Evolutionary conservation across 1,140 invertebrate genomes (phyloP), one percentile per base, ranked within the genome.

Genomic region (Centruroides vittatus): DNA sequence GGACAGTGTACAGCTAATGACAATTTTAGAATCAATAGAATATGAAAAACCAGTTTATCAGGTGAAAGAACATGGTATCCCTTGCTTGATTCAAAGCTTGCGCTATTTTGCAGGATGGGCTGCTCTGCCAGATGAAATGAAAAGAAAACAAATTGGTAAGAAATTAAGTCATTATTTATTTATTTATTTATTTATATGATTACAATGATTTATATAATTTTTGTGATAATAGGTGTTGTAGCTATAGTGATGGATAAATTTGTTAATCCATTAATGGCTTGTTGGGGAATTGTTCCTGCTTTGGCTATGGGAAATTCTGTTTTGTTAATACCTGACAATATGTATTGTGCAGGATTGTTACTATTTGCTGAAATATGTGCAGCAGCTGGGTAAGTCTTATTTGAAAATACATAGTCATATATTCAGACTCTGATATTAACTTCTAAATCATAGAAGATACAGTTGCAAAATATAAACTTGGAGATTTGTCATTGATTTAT

Each of bases 271-370:
- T 48, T 36, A 5, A n/a, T 61, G 11, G 46, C 55, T n/a, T 57
- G 55, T 54, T 61, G 48, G 49, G 23, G 36, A 57, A 49, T 61
- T 34, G 10, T 13, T 23, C 52, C 60, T 13, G 13, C 35, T 48
- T 57, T 61, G 13, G 60, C 60, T n/a, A 41, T 49, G 12, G 60
- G 60, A 12, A 61, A 58, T 52, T 7, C 48, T 6, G 13, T 57
- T n/a, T 47, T 61, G 4, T 36, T 61, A 12, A 12, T 61, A 35
- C 35, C 47, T 9, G 13, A 61, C 47, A n/a, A n/a, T 5, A 35
- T 35, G 35, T 53, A 36, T 13, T 61, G 48, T 35, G 47, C 46
- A 11, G 47, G 49, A 52, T 55, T 55, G 41, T 61, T 61, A 13
- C 48, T 61, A 11, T 48, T 61, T n/a, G 55, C 55, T 47, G 60